Evolutionary conservation across 1,140 invertebrate genomes (phyloP).

Genomic region (Aporrectodea caliginosa): DNA sequence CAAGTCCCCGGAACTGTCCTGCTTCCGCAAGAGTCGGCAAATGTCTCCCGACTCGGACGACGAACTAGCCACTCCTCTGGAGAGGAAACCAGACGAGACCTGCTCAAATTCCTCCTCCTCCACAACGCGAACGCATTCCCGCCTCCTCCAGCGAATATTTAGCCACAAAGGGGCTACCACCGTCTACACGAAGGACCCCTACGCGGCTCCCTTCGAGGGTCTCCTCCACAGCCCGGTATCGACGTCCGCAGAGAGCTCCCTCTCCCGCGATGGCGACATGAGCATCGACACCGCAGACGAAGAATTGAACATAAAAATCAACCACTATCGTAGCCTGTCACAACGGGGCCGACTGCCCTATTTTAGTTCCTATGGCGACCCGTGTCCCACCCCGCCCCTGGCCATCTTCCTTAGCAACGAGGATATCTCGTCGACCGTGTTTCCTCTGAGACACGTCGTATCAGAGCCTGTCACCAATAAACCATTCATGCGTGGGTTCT

Average conservation of each 20-base stretch:
- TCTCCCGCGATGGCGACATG: not conserved
- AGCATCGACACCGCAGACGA: not conserved
- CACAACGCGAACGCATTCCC: not conserved
- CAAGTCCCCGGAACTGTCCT: not conserved
- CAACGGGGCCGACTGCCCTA: not conserved
- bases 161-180: not conserved
- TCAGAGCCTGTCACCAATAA: conserved; percentile 6
- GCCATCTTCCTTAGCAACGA: conserved; percentile 18
- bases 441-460: conserved; percentile 9
- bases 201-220: not conserved
- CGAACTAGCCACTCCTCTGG: not conserved
- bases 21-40: not conserved
- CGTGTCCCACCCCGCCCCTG: conserved; percentile 12
- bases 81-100: not conserved
- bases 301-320: not conserved
- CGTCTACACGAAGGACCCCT: not conserved
- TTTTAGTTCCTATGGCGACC: not conserved
- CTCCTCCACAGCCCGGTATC: not conserved
- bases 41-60: not conserved
- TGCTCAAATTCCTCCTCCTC: not conserved
- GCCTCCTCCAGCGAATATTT: not conserved
- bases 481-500: not conserved
- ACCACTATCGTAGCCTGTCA: not conserved
- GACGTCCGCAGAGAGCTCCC: not conserved
- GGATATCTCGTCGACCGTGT: not conserved